Percentiles rank a stretch among this genome's conserved stretches.
phyloP scores from a whole-genome alignment of 2,113 vertebrate species.

The Chloebia gouldiae region DNA sequence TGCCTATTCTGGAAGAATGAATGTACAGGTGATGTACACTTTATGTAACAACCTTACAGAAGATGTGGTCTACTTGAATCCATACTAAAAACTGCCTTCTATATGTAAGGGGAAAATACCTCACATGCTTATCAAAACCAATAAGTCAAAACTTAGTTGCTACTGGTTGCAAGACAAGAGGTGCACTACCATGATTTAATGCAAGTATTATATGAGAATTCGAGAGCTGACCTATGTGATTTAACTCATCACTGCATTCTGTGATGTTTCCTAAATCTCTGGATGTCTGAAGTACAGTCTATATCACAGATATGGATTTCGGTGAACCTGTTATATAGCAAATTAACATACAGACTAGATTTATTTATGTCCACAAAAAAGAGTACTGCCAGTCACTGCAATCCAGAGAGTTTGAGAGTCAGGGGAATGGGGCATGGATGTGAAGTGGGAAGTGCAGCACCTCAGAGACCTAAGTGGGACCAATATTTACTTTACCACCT shows the following conservation, averaged over 20 bases:
- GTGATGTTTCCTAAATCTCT: neutral
- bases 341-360: neutral
- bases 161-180: neutral
- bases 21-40: neutral
- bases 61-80: neutral
- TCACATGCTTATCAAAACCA: neutral
- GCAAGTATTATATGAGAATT: neutral
- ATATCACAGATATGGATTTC: neutral
- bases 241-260: neutral
- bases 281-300: neutral
- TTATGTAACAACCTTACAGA: neutral
- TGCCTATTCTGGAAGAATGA: neutral
- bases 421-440: neutral
- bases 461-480: neutral
- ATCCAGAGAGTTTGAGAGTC: neutral
- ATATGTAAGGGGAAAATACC: accelerated
- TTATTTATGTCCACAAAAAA: neutral
- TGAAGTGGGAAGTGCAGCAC: neutral
- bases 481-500: neutral
- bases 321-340: neutral
- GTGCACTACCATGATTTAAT: neutral
- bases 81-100: neutral
- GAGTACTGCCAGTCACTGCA: neutral
- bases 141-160: neutral
- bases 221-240: neutral